Evolutionary conservation across 2,888 invertebrate species (phyloP).

Genomic region (Catonia carolina): DNA sequence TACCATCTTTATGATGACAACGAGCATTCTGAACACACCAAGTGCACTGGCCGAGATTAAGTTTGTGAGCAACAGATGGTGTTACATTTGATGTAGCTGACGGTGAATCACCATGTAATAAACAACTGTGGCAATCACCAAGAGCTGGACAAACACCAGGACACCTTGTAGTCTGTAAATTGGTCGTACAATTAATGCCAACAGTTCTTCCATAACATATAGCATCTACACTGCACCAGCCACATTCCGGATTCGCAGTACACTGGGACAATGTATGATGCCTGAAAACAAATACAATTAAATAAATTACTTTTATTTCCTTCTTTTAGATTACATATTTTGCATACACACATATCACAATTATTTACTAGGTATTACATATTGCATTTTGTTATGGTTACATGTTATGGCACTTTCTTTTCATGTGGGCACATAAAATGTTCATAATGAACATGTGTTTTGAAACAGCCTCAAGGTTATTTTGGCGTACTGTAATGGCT

Average conservation of each 20-base stretch:
- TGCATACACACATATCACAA: not conserved
- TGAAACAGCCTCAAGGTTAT: no score
- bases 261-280: conserved; percentile 73
- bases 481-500: no score
- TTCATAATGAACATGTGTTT: no score
- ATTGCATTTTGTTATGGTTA: no score
- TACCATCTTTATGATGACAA: conserved; percentile 79
- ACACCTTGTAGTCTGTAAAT: conserved; percentile 78
- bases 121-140: conserved; percentile 83
- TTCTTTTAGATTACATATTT: not conserved
- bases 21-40: conserved; percentile 93
- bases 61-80: conserved; percentile 64
- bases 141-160: conserved; percentile 85
- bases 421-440: no score
- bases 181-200: conserved; percentile 84
- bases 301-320: no score
- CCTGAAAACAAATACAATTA: conserved; percentile 42
- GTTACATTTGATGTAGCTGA: conserved; percentile 8
- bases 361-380: not conserved
- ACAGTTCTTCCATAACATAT: conserved; percentile 77
- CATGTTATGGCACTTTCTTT: no score
- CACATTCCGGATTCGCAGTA: conserved; percentile 85
- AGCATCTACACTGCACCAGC: conserved; percentile 83
- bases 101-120: conserved; percentile 63
- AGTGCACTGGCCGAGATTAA: conserved; percentile 72